Conservation (phyloP, 1,140 invertebrate genomes). For the Elymnias hypermnestra region DNA sequence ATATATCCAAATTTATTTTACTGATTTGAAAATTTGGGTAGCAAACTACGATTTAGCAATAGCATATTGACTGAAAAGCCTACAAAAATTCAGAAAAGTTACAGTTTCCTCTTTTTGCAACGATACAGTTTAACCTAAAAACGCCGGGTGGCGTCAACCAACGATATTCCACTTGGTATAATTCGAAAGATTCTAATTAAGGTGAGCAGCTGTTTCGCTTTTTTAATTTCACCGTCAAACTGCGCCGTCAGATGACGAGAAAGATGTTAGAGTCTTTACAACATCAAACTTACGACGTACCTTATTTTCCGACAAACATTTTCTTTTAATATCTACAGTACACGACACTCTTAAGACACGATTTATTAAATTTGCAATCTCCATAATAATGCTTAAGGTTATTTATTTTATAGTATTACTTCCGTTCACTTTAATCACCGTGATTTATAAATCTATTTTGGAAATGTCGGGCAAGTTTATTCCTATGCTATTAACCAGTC, state of each 20-base stretch:
- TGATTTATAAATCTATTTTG: too few species aligned
- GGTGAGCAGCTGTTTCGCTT: conserved; percentile 55
- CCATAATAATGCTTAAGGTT: background rate
- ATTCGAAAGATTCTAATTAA: conserved; percentile 72
- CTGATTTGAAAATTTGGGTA: too few species aligned
- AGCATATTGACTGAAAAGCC: too few species aligned
- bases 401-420: too few species aligned
- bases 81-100: too few species aligned
- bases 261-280: conserved; percentile 38
- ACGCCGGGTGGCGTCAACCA: conserved; percentile 8
- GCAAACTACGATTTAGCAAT: too few species aligned
- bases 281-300: conserved; percentile 22
- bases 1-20: too few species aligned
- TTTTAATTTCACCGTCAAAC: conserved; percentile 67
- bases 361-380: conserved; percentile 4
- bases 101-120: conserved; percentile 9
- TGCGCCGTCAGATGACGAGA: conserved; percentile 56
- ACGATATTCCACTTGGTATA: conserved; percentile 24
- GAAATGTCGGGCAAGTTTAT: too few species aligned
- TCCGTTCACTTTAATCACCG: too few species aligned
- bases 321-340: conserved; percentile 13
- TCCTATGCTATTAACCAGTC: too few species aligned
- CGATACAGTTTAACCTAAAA: conserved; percentile 15
- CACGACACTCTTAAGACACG: conserved; percentile 6
- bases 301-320: conserved; percentile 17